These are phyloP conservation scores for Platyura marginata DNA, from an alignment of 1,140 invertebrate genomes.

Conservation along the genomic window DNA sequence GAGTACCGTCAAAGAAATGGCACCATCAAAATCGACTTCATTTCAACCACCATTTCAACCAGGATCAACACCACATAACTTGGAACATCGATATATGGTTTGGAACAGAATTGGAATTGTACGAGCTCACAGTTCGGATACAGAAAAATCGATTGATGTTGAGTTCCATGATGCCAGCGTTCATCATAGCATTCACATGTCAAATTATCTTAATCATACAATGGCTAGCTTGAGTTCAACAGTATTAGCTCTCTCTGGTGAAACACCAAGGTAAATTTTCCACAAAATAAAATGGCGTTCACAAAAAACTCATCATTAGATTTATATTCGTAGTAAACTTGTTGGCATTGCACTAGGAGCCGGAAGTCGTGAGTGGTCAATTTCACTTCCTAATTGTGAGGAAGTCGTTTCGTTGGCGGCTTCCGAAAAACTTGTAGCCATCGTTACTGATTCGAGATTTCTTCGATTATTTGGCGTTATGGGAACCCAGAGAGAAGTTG, in stretches of 20 bases:
- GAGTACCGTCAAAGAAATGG: not conserved
- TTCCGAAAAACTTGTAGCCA: constrained; percentile 55
- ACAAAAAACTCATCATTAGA: no score
- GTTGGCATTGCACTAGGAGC: constrained; percentile 54
- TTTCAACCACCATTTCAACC: constrained; percentile 77
- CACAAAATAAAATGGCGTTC: no score
- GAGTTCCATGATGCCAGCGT: constrained; percentile 85
- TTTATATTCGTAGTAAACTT: constrained; percentile 48
- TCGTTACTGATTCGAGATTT: constrained; percentile 50
- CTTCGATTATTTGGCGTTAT: constrained; percentile 67
- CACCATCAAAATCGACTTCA: constrained; percentile 23
- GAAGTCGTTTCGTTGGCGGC: constrained; percentile 50
- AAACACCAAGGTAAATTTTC: constrained; percentile 28
- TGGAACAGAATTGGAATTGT: constrained; percentile 79
- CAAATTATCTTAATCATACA: constrained; percentile 56
- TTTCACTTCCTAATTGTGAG: constrained; percentile 56
- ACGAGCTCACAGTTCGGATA: constrained; percentile 45
- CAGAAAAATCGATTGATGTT: constrained; percentile 69
- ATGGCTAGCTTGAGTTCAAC: constrained; percentile 68
- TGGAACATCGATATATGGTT: constrained; percentile 57
- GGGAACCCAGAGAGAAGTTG: constrained; percentile 64
- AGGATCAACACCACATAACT: constrained; percentile 65
- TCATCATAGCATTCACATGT: constrained; percentile 78
- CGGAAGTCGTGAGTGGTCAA: constrained; percentile 75
- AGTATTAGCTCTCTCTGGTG: constrained; percentile 62